A percentile compares a stretch with the other conserved stretches of the same genome.
Conservation (phyloP, 2,797 vertebrate species). For the Alauda arvensis region DNA sequence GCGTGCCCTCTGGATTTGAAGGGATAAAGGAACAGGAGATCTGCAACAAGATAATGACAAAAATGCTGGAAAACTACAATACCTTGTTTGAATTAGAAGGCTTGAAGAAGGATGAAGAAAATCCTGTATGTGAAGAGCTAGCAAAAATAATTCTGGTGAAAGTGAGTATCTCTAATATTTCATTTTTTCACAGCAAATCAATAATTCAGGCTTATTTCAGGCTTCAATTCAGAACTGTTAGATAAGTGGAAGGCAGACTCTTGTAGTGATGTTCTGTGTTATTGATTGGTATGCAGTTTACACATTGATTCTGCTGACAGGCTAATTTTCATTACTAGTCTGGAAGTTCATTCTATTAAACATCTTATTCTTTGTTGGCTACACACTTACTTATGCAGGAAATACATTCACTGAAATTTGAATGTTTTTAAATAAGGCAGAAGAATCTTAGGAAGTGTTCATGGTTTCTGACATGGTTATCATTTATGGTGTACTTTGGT, state of each 20-base stretch:
- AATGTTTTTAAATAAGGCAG: neutral
- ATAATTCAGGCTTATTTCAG: neutral
- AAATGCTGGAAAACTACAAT: conserved; percentile 85
- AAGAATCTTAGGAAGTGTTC: neutral
- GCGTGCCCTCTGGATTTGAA: conserved; percentile 83
- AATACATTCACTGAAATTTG: neutral
- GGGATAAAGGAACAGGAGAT: conserved; percentile 87
- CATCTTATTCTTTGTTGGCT: neutral
- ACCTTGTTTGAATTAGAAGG: conserved; percentile 77
- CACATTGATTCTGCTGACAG: neutral
- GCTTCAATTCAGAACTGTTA: neutral
- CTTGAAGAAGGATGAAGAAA: conserved; percentile 46
- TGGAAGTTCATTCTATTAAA: neutral
- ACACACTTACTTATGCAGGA: neutral
- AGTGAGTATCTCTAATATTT: conserved; percentile 68
- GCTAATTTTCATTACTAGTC: neutral
- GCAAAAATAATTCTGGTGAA: conserved; percentile 73
- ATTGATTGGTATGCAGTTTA: neutral
- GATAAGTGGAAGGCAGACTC: neutral
- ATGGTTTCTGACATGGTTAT: neutral
- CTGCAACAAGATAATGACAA: conserved; percentile 89
- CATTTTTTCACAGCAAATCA: neutral
- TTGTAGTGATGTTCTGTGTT: neutral
- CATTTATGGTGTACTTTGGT: neutral
- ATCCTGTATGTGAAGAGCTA: conserved; percentile 51